These are phyloP conservation scores for Ypsolopha scabrella DNA, from an alignment of 2,888 invertebrate genomes.

Conservation along the genomic window DNA sequence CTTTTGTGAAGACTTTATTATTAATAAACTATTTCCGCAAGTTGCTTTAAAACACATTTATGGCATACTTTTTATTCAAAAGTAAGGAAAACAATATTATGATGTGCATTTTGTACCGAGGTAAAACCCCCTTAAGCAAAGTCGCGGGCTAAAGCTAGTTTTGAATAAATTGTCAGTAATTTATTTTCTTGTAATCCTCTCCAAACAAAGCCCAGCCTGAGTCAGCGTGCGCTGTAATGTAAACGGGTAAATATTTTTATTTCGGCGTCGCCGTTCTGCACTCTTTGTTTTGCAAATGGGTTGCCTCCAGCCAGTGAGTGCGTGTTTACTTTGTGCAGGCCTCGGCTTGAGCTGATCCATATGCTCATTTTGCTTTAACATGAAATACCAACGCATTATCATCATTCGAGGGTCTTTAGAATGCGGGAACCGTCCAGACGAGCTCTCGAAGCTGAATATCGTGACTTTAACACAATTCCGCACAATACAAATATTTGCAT, in stretches of 20 bases:
- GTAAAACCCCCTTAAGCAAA: too few species aligned
- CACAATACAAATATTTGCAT: too few species aligned
- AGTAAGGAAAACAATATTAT: too few species aligned
- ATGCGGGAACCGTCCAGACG: not conserved
- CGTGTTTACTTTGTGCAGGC: slow-evolving; percentile 44
- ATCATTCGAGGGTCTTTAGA: not conserved
- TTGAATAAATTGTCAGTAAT: slow-evolving; percentile 39
- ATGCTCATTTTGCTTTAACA: slow-evolving; percentile 33
- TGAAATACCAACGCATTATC: not conserved
- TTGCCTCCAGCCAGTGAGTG: slow-evolving; percentile 22
- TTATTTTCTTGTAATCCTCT: slow-evolving; percentile 45
- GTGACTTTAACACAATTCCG: too few species aligned
- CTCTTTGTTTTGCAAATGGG: slow-evolving; percentile 66
- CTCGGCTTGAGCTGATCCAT: slow-evolving; percentile 41
- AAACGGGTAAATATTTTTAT: slow-evolving; percentile 64
- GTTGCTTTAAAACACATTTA: too few species aligned
- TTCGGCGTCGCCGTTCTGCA: slow-evolving; percentile 43
- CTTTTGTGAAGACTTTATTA: too few species aligned
- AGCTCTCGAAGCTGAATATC: too few species aligned
- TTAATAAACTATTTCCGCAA: too few species aligned
- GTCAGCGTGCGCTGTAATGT: slow-evolving; percentile 40
- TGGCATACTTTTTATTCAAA: too few species aligned
- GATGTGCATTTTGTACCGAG: too few species aligned
- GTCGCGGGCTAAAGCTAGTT: slow-evolving; percentile 10
- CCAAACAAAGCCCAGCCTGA: slow-evolving; percentile 57